Percentiles rank a stretch among this genome's conserved stretches.
These are phyloP conservation scores for Aurelia aurita DNA, from an alignment of 30 jellyfish, hydroid and myxozoan genomes.

Conservation along the genomic window DNA sequence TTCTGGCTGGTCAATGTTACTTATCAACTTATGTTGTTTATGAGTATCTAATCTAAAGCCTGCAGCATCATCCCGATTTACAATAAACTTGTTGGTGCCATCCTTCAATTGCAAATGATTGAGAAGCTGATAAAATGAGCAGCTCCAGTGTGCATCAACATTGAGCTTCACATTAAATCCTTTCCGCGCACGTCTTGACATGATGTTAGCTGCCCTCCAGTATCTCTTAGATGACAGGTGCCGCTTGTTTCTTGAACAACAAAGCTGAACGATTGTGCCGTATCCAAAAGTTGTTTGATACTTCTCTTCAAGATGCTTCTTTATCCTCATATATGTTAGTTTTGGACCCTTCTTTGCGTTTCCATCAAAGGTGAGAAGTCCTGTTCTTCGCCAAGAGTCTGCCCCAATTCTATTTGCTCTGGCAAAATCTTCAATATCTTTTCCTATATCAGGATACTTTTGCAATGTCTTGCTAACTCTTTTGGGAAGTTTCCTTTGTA, in stretches of 20 bases:
- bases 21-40: too few relatives aligned
- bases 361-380: constrained; percentile 11
- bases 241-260: background rate
- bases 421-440: too few relatives aligned
- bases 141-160: constrained; percentile 38
- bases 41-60: constrained; percentile 24
- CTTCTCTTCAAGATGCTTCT: constrained; percentile 3
- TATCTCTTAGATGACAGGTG: constrained; percentile 4
- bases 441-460: too few relatives aligned
- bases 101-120: constrained; percentile 2
- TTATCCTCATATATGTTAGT: background rate
- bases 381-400: constrained; percentile 20
- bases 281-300: constrained; percentile 9
- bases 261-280: constrained; percentile 16
- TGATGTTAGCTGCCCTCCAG: background rate
- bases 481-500: too few relatives aligned
- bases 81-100: background rate
- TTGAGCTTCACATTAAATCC: constrained; percentile 20
- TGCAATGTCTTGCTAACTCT: too few relatives aligned
- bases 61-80: constrained; percentile 29
- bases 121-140: constrained; percentile 1
- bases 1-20: too few relatives aligned
- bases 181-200: constrained; percentile 12
- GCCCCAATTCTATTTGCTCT: too few relatives aligned
- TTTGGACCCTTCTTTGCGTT: constrained; percentile 13